A percentile compares a stretch with the other conserved stretches of the same genome.
Evolutionary conservation across 2,888 invertebrate genomes (phyloP).

Genomic region (Pyrrhia umbra): DNA sequence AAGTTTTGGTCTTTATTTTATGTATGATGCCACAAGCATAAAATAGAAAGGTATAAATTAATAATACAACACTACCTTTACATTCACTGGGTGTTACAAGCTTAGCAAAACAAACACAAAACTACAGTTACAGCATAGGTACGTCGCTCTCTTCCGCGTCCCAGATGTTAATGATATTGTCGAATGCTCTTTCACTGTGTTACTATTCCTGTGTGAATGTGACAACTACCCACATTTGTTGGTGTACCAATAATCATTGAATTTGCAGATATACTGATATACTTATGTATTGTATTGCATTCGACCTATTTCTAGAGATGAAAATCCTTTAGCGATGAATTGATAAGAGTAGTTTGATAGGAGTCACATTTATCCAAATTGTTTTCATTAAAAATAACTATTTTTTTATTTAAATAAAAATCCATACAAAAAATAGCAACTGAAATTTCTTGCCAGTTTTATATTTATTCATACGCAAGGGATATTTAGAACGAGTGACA

Average conservation of each 20-base stretch:
- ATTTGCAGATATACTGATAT: neutral
- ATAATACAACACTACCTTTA: constrained; percentile 9
- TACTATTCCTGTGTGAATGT: constrained; percentile 37
- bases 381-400: too few relatives aligned
- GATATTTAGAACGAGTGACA: neutral
- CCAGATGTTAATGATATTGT: constrained; percentile 55
- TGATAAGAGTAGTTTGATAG: too few relatives aligned
- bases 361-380: too few relatives aligned
- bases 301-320: too few relatives aligned
- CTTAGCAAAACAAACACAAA: constrained; percentile 52
- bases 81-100: constrained; percentile 42
- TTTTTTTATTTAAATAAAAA: too few relatives aligned
- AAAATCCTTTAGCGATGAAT: too few relatives aligned
- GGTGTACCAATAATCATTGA: neutral
- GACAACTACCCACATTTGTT: constrained; percentile 40
- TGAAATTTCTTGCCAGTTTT: neutral
- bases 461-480: neutral
- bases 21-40: neutral
- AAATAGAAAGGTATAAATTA: constrained; percentile 20
- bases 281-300: neutral
- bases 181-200: constrained; percentile 44
- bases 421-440: too few relatives aligned
- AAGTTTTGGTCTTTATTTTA: neutral
- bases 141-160: constrained; percentile 38
- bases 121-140: constrained; percentile 42